Evolutionary conservation across 1,140 invertebrate genomes (phyloP).

Genomic region (Drosophila carrolli): DNA sequence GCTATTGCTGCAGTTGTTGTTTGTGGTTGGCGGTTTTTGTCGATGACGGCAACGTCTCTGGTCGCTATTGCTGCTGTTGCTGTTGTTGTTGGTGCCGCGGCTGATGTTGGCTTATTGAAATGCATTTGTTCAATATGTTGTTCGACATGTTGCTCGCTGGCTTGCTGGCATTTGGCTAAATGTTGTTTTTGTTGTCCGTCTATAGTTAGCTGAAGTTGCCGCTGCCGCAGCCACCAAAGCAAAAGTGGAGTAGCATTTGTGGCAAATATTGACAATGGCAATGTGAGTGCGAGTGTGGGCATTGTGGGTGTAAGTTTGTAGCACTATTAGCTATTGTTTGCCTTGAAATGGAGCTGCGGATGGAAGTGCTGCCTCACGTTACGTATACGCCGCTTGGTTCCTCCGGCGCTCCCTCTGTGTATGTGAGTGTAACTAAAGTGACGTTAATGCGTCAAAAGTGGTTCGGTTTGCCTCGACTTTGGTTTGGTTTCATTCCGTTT

Average conservation of each 20-base stretch:
- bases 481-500: constrained; percentile 27
- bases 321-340: constrained; percentile 81
- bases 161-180: constrained; percentile 32
- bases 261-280: constrained; percentile 79
- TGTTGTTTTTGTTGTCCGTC: constrained; percentile 53
- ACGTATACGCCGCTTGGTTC: constrained; percentile 40
- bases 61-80: constrained; percentile 9
- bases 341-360: constrained; percentile 72
- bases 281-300: constrained; percentile 44
- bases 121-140: constrained; percentile 82
- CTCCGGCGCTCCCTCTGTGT: constrained; percentile 9
- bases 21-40: constrained; percentile 59
- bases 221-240: constrained; percentile 41
- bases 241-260: constrained; percentile 66
- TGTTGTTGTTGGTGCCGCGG: constrained; percentile 2
- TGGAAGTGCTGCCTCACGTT: constrained; percentile 30
- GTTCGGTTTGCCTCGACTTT: constrained; percentile 60
- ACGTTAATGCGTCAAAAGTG: constrained; percentile 80
- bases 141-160: constrained; percentile 69
- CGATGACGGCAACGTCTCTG: constrained; percentile 48
- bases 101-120: constrained; percentile 79
- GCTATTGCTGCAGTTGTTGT: constrained; percentile 35
- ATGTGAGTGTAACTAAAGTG: constrained; percentile 57
- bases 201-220: constrained; percentile 74
- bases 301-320: constrained; percentile 75